Evolutionary conservation across 2,888 invertebrate species (phyloP).

Genomic region (Petrophora chlorosata): DNA sequence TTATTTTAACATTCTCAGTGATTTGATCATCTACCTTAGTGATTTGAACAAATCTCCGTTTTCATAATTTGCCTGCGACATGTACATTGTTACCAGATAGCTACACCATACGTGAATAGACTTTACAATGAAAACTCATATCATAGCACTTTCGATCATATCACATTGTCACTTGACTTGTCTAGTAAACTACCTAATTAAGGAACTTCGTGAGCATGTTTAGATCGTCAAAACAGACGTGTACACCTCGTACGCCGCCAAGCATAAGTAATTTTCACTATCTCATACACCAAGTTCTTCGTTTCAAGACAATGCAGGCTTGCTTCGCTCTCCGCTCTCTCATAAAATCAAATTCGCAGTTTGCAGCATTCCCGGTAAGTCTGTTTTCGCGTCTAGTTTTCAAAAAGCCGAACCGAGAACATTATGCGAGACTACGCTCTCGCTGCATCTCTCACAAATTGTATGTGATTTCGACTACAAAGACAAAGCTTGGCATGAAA

Average conservation of each 20-base stretch:
- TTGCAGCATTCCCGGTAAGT: conserved; percentile 7
- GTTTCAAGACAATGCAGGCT: conserved; percentile 1
- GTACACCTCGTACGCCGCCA: neutral
- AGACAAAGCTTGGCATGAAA: conserved; percentile 32
- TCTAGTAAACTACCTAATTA: no score
- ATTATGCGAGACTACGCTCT: conserved; percentile 23
- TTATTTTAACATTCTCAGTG: no score
- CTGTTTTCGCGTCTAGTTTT: conserved; percentile 25
- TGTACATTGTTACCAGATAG: no score
- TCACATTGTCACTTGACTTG: no score
- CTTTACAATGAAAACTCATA: no score
- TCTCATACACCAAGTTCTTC: neutral
- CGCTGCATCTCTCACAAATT: conserved; percentile 38
- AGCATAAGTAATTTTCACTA: neutral
- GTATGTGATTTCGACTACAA: conserved; percentile 44
- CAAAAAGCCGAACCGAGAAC: conserved; percentile 21
- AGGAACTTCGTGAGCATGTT: no score
- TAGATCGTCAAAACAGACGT: neutral
- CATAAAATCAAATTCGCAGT: conserved; percentile 18
- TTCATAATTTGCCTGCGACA: no score
- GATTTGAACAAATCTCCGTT: no score
- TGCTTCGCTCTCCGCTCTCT: neutral
- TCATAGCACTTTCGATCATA: no score
- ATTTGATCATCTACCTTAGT: no score
- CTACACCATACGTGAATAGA: no score